Evolutionary conservation across 2,888 invertebrate genomes (phyloP).

Genomic region (Caenorhabditis angaria): DNA sequence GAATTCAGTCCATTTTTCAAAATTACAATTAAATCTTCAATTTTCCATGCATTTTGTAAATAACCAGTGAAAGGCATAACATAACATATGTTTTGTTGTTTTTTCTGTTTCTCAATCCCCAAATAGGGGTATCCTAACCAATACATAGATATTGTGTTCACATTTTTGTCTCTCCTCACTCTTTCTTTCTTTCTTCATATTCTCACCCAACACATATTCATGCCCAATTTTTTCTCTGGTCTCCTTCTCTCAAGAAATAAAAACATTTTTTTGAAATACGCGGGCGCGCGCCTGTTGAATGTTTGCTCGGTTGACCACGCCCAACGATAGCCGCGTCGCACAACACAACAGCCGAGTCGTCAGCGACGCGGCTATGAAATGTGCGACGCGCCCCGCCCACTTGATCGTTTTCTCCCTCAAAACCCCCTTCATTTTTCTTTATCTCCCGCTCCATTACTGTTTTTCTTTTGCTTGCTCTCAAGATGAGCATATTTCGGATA

Average conservation of each 20-base stretch:
- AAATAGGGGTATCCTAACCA: conserved; percentile 13
- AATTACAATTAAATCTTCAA: not conserved
- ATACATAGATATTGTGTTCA: conserved; percentile 6
- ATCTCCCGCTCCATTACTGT: conserved; percentile 28
- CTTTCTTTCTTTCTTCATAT: conserved; percentile 17
- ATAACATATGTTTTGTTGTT: not conserved
- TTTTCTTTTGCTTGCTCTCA: conserved; percentile 30
- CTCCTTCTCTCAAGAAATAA: conserved; percentile 13
- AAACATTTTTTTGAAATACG: conserved; percentile 46
- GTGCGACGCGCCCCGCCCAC: conserved; percentile 37
- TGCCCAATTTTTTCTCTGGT: conserved; percentile 6
- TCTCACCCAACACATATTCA: conserved; percentile 10
- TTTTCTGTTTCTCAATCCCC: conserved; percentile 5
- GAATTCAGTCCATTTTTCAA: no score
- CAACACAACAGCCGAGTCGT: conserved; percentile 27
- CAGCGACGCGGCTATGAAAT: conserved; percentile 25
- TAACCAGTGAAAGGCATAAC: not conserved
- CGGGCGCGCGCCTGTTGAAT: conserved; percentile 28
- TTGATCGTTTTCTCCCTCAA: not conserved
- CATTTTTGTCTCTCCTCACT: conserved; percentile 9
- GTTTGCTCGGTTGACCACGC: conserved; percentile 35
- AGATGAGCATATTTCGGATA: not conserved
- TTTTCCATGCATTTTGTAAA: conserved; percentile 24
- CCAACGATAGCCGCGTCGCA: conserved; percentile 36
- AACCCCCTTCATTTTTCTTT: conserved; percentile 4